These are phyloP conservation scores for Trogon surrucura DNA, from an alignment of 2,113 vertebrate species.

Conservation along the genomic window DNA sequence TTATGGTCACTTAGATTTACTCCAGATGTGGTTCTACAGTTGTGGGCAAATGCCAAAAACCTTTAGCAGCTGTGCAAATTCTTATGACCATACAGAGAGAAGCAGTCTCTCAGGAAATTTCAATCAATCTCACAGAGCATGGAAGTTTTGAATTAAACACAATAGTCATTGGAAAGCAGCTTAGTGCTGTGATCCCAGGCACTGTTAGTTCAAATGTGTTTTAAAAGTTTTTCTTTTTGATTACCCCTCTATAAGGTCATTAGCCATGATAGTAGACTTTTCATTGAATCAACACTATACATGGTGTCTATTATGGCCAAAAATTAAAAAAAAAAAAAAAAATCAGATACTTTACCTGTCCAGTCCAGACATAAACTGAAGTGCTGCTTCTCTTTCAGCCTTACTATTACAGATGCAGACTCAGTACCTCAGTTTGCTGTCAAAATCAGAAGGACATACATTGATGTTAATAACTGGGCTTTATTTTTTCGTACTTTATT, in stretches of 20 bases:
- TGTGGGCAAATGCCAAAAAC: conserved; percentile 19
- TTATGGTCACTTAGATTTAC: conserved; percentile 19
- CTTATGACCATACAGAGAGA: not conserved
- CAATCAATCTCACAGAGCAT: not conserved
- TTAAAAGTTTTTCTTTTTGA: not conserved
- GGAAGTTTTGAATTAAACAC: conserved; percentile 25
- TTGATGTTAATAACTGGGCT: not conserved
- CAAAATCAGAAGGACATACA: not conserved
- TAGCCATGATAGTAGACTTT: not conserved
- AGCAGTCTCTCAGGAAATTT: conserved; percentile 36
- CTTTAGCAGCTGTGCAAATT: conserved; percentile 44
- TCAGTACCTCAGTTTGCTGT: not conserved
- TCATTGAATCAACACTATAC: not conserved
- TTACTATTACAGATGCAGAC: not conserved
- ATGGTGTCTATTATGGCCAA: not conserved
- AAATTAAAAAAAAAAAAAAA: not conserved
- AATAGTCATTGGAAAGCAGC: not conserved
- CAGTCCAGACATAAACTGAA: not conserved
- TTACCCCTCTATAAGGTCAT: not conserved
- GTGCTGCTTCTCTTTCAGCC: not conserved
- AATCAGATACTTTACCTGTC: not conserved
- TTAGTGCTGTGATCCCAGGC: not conserved
- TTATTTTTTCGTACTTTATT: not conserved
- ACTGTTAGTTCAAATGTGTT: not conserved
- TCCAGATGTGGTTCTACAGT: conserved; percentile 43